Evolutionary conservation across 2,797 vertebrate genomes (phyloP).

Genomic region (Crocodylus rhombifer): DNA sequence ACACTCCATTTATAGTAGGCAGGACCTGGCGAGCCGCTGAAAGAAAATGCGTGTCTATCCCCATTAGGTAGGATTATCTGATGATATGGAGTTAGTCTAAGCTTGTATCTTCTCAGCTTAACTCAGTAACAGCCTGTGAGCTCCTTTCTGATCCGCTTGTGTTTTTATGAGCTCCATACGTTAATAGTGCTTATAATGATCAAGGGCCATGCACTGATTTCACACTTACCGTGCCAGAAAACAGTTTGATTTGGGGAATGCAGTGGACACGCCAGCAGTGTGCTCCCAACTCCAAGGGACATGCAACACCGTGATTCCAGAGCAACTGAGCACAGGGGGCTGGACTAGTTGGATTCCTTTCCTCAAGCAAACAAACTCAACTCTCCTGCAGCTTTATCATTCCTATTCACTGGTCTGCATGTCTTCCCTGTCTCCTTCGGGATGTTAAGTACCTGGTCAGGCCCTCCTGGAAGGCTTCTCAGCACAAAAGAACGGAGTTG

Average conservation of each 20-base stretch:
- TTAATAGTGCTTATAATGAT: slow-evolving; percentile 1
- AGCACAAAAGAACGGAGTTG: background rate
- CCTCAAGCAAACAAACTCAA: slow-evolving; percentile 52
- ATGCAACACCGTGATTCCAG: background rate
- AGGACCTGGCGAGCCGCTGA: background rate
- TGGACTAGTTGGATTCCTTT: slow-evolving; percentile 49
- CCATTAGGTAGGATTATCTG: background rate
- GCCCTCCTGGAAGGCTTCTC: background rate
- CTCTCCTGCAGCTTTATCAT: slow-evolving; percentile 43
- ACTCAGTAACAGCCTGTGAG: slow-evolving; percentile 34
- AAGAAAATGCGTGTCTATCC: background rate
- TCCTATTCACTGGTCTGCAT: slow-evolving; percentile 38
- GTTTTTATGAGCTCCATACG: slow-evolving; percentile 34
- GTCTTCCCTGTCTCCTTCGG: slow-evolving; percentile 19
- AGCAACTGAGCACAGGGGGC: slow-evolving; percentile 35
- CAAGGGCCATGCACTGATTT: slow-evolving; percentile 30
- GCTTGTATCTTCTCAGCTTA: background rate
- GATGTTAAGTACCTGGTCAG: background rate
- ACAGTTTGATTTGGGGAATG: slow-evolving; percentile 17
- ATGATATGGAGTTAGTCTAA: background rate
- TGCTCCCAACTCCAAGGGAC: background rate
- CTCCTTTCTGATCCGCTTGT: slow-evolving; percentile 48
- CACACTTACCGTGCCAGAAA: slow-evolving; percentile 36
- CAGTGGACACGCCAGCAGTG: slow-evolving; percentile 13
- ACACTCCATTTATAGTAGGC: fast-evolving